Base-by-base conservation (phyloP, 2,797 vertebrate genomes). In the Chaetophractus vellerosus region DNA sequence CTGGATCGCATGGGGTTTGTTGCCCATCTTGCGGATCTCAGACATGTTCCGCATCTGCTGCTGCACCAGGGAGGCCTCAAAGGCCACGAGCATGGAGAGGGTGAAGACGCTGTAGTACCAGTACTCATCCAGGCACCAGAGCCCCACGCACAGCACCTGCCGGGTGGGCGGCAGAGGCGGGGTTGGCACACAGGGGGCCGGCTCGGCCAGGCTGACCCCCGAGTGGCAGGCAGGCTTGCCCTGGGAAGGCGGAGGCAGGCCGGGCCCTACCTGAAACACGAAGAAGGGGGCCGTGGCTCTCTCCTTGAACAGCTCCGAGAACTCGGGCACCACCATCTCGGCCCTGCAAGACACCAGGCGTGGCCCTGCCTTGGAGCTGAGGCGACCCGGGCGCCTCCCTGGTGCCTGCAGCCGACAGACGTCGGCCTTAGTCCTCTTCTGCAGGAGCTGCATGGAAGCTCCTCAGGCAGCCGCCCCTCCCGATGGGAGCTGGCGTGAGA, bases 21-120 rank as follows among this genome's bases (percentile, higher is more conserved):
- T 99, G 82, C 99, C 99, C 99, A 99, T 99, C 26, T 99, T 99
- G 0, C 99, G 98, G 93, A 99, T 99, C 96, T 99, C 99, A 0
- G 99, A 99, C 99, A 99, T 99, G 98, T 99, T 99, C 74, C 99
- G 98, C 99, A 99, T 99, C 97, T 99, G 99, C 96, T 99, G 99
- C 97, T 99, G 99, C 72, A 99, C 99, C 88, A 99, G 98, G 0
- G 99, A 99, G 0, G 99, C 99, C 97, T 99, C 99, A 1, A 99
- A 99, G 0, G 99, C 99, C 96, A 99, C 99, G 93, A 99, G 97
- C 99, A 99, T 99, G 98, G 99, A 99, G 5, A 99, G 99, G 0
- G 99, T 99, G 97, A 99, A 99, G 76, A 99, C 99, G 0, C 99
- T 99, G 98, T 99, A 99, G 97, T 99, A 99, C 99, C 99, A 99